phyloP scores from a whole-genome alignment of 2,797 vertebrate species.

The Telmatherina bonti region DNA sequence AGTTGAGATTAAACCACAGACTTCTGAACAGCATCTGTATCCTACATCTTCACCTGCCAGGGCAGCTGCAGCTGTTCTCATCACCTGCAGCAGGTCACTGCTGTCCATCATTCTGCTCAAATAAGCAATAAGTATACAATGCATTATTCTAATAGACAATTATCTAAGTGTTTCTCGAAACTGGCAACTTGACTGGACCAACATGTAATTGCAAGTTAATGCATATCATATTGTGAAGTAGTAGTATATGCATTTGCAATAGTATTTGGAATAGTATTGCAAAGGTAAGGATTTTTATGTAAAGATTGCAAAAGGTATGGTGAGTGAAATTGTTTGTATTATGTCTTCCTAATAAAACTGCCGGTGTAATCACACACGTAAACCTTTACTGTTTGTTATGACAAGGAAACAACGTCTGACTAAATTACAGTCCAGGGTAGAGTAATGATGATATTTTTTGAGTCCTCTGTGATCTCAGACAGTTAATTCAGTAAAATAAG shows the following conservation, averaged over 20 bases:
- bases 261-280: not conserved
- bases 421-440: not conserved
- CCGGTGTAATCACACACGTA: not conserved
- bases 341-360: not conserved
- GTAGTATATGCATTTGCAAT: no score
- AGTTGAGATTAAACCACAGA: not conserved
- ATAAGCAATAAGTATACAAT: conserved; percentile 6
- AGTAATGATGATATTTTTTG: not conserved
- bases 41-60: not conserved
- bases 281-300: not conserved
- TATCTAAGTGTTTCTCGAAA: not conserved
- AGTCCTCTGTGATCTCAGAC: not conserved
- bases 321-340: not conserved
- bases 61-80: conserved; percentile 1
- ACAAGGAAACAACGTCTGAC: not conserved
- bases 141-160: not conserved
- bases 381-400: no score
- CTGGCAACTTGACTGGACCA: not conserved
- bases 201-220: not conserved
- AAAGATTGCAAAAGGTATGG: not conserved
- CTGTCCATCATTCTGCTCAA: conserved; percentile 1
- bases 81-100: not conserved
- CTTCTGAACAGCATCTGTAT: not conserved
- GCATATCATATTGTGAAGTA: not conserved
- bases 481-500: not conserved